A percentile compares a stretch with the other conserved stretches of the same genome.
Evolutionary conservation across 1,140 invertebrate species (phyloP).

Genomic region (Leucophenga varia): DNA sequence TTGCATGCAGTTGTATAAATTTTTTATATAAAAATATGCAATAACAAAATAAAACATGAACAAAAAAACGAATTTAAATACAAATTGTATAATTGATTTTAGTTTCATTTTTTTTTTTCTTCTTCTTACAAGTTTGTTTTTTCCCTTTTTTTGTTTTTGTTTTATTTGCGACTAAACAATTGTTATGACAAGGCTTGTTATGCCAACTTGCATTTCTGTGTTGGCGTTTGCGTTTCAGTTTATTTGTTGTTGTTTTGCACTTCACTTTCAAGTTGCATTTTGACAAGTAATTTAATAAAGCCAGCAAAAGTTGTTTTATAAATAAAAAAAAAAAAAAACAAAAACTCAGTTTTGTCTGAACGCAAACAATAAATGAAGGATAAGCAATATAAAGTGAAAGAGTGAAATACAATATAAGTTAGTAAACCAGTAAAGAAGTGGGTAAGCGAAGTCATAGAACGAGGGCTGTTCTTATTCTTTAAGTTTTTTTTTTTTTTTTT

Average conservation of each 20-base stretch:
- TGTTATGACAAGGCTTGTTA: conserved; percentile 51
- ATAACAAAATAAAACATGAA: conserved; percentile 11
- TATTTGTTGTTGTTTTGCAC: conserved; percentile 14
- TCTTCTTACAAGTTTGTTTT: neutral
- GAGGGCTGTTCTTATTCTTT: too few relatives aligned
- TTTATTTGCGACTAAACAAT: conserved; percentile 28
- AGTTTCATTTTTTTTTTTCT: conserved; percentile 6
- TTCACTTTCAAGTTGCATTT: conserved; percentile 29
- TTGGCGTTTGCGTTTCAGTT: neutral
- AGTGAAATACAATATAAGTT: too few relatives aligned
- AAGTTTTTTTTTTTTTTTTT: too few relatives aligned
- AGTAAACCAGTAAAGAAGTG: too few relatives aligned
- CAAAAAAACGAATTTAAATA: conserved; percentile 5
- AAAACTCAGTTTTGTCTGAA: too few relatives aligned
- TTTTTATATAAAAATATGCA: too few relatives aligned
- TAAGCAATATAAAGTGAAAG: too few relatives aligned
- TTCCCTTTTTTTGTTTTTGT: conserved; percentile 15
- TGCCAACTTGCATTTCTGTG: conserved; percentile 34
- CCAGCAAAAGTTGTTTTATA: conserved; percentile 47
- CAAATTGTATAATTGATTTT: conserved; percentile 40
- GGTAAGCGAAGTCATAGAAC: too few relatives aligned
- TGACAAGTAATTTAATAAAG: conserved; percentile 55
- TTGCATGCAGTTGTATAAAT: too few relatives aligned
- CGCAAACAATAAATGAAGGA: too few relatives aligned
- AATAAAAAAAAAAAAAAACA: too few relatives aligned